These are phyloP conservation scores for Tetheella fluctuosa DNA, from an alignment of 2,888 invertebrate species.

Conservation along the genomic window DNA sequence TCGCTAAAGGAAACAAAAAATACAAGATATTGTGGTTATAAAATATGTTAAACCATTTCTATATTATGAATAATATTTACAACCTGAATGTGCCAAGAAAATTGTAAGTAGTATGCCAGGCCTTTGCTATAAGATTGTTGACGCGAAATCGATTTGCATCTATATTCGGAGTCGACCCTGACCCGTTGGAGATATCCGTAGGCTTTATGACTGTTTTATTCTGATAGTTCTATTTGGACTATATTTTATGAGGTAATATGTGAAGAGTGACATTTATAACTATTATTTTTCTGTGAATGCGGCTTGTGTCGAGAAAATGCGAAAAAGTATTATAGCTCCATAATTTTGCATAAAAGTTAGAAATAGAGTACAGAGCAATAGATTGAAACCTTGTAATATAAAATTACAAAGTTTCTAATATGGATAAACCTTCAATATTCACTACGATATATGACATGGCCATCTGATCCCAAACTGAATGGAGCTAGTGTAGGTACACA, in stretches of 20 bases:
- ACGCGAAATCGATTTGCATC: conserved; percentile 6
- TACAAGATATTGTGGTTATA: too few species aligned
- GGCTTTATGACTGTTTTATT: not conserved
- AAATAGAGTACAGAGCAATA: too few species aligned
- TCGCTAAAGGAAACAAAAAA: too few species aligned
- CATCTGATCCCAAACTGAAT: too few species aligned
- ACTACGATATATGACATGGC: too few species aligned
- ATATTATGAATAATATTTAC: not conserved
- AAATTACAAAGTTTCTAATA: too few species aligned
- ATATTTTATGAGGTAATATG: not conserved
- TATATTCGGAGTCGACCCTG: conserved; percentile 1
- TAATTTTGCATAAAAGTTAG: not conserved
- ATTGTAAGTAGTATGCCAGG: not conserved
- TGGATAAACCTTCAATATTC: too few species aligned
- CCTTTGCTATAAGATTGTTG: not conserved
- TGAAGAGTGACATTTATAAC: not conserved
- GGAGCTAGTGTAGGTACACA: too few species aligned
- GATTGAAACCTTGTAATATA: too few species aligned
- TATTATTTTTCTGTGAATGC: not conserved
- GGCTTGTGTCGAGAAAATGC: not conserved
- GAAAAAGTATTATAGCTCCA: not conserved
- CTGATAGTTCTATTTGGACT: not conserved
- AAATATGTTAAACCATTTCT: too few species aligned
- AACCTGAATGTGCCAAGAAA: not conserved
- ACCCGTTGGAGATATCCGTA: not conserved